Base-by-base conservation (phyloP, 2,797 vertebrate species). In the Siniperca undulata region DNA sequence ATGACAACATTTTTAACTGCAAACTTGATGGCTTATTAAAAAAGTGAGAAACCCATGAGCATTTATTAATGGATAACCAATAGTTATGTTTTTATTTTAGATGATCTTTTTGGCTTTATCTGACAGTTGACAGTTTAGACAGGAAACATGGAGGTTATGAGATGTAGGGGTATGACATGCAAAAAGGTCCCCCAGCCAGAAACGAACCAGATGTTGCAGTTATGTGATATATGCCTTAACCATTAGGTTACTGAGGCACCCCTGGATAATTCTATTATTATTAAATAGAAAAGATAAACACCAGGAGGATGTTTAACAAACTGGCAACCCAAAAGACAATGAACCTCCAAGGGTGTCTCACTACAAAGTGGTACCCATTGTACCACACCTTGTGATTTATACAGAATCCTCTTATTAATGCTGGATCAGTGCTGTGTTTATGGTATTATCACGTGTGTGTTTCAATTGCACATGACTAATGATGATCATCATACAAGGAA, bases 401-500 rank as follows among this genome's bases (percentile, higher is more conserved):
- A 36, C 14, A 67, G 40, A 44, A 17, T n/a, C 59, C 2, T 14
- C 6, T 74, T 67, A 75, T 76, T 67, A 46, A 62, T 22, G 42
- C 27, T 70, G 24, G 55, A 48, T 77, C 27, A 52, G 22, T 40
- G 20, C 56, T 67, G 7, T 30, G 42, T 78, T 85, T 17, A 13
- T 52, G 1, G 36, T 20, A 56, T 77, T 60, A 48, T 36, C 8
- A 9, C 38, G 13, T 24, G 19, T 24, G 19, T 44, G 16, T 36
- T 81, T 77, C 61, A 36, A 62, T 64, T 17, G 24, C 46, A 27
- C 30, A n/a, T 52, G 42, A 48, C 19, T 61, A 30, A 30, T 30
- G 30, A 30, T 30, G 19, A 40, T 69, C 42, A 81, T 60, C 66
- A 73, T 19, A 56, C 24, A 24, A 78, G 76, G 66, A 66, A 55